Conservation (phyloP, 2,113 vertebrate genomes). For the Hippoglossus stenolepis region DNA sequence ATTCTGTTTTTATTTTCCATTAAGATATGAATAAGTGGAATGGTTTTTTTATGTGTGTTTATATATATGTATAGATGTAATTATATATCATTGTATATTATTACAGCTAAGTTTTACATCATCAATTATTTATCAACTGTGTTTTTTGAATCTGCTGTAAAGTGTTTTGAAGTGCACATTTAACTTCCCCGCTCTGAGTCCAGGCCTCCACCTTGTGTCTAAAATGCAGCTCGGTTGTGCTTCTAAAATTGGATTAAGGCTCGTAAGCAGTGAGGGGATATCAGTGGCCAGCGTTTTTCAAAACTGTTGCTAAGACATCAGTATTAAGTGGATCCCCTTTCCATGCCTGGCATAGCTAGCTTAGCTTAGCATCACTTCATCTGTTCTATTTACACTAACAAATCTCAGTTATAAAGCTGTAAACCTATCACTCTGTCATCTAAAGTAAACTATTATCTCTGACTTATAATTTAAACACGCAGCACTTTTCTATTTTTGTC, state of each 20-base stretch:
- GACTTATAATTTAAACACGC: conserved; percentile 15
- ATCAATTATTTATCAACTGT: no score
- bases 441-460: conserved; percentile 42
- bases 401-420: conserved; percentile 47
- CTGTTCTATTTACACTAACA: conserved; percentile 63
- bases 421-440: conserved; percentile 55
- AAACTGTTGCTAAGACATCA: conserved; percentile 80
- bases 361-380: conserved; percentile 73
- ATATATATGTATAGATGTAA: no score
- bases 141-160: no score
- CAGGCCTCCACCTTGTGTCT: conserved; percentile 50
- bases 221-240: conserved; percentile 66
- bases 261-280: conserved; percentile 80
- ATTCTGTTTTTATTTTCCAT: no score
- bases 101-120: no score
- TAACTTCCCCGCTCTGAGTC: conserved; percentile 58
- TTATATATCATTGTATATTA: no score
- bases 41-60: no score
- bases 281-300: conserved; percentile 67
- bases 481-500: conserved; percentile 4
- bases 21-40: no score
- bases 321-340: conserved; percentile 77
- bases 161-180: conserved; percentile 48
- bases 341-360: conserved; percentile 73
- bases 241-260: conserved; percentile 82